Percentiles rank a stretch among this genome's conserved stretches.
Evolutionary conservation across 2,797 vertebrate species (phyloP).

Genomic region (Artibeus jamaicensis): DNA sequence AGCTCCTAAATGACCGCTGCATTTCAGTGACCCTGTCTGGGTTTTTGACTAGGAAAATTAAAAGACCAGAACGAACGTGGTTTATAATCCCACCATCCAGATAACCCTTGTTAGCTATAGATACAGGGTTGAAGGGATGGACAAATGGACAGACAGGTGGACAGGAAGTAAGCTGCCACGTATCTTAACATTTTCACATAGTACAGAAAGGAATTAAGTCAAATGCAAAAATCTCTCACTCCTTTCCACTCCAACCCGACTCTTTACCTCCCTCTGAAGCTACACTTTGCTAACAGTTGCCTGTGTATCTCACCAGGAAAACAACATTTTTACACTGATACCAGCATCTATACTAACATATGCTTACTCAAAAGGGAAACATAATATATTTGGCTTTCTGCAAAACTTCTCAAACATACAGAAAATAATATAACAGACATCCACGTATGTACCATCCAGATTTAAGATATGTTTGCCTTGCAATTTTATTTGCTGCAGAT

Average conservation of each 20-base stretch:
- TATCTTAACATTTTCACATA: not conserved
- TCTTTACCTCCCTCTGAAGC: not conserved
- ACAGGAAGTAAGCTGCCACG: not conserved
- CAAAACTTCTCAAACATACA: conserved; percentile 58
- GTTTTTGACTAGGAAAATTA: not conserved
- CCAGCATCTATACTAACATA: conserved; percentile 52
- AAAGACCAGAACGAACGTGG: not conserved
- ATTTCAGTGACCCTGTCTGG: not conserved
- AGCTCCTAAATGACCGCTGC: not conserved
- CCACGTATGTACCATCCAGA: conserved; percentile 32
- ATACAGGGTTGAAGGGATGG: not conserved
- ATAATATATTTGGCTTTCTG: conserved; percentile 59
- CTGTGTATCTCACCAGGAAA: conserved; percentile 68
- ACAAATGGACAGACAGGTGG: no score
- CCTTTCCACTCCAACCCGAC: not conserved
- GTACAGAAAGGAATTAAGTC: not conserved
- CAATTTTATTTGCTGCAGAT: conserved; percentile 36
- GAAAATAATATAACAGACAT: conserved; percentile 59
- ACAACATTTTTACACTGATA: conserved; percentile 47
- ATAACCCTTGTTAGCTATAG: not conserved
- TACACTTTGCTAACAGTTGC: conserved; percentile 4
- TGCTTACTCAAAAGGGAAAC: conserved; percentile 69
- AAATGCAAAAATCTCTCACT: not conserved
- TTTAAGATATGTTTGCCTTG: conserved; percentile 46
- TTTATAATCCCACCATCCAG: not conserved